phyloP scores from a whole-genome alignment of 2,797 vertebrate genomes.

The Acanthiza pusilla region DNA sequence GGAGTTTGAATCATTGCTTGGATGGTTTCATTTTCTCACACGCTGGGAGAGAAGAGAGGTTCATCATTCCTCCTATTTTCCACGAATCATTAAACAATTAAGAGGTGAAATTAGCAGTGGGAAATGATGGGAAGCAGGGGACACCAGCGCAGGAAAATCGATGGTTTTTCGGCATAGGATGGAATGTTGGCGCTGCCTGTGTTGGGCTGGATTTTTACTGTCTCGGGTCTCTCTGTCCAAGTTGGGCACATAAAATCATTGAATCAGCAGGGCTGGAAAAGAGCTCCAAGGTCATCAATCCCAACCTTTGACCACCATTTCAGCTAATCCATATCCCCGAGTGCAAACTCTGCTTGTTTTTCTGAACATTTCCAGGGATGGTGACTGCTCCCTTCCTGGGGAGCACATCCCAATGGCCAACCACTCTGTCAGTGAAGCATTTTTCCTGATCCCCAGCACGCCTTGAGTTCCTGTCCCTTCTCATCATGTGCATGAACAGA shows the following conservation, averaged over 20 bases:
- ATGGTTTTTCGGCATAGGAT: accelerated
- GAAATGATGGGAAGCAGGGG: background rate
- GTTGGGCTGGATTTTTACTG: background rate
- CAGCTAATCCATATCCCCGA: background rate
- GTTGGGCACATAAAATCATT: background rate
- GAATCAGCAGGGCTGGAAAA: background rate
- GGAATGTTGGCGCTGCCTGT: background rate
- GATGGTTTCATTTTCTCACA: background rate
- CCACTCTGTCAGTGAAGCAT: background rate
- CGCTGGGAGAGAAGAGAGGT: background rate
- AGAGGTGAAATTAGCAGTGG: background rate
- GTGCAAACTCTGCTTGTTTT: background rate
- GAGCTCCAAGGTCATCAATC: background rate
- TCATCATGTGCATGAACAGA: background rate
- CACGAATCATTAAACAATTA: background rate
- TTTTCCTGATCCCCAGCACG: background rate
- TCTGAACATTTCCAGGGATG: background rate
- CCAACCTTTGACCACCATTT: accelerated
- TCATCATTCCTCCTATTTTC: background rate
- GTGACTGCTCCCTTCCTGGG: background rate
- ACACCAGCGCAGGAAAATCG: accelerated
- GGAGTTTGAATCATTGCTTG: background rate
- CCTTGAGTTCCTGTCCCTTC: background rate
- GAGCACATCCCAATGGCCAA: background rate
- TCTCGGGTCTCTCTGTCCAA: background rate